A percentile compares a stretch with the other conserved stretches of the same genome.
phyloP scores from a whole-genome alignment of 2,797 vertebrate genomes.

The Danio jaintianensis region DNA sequence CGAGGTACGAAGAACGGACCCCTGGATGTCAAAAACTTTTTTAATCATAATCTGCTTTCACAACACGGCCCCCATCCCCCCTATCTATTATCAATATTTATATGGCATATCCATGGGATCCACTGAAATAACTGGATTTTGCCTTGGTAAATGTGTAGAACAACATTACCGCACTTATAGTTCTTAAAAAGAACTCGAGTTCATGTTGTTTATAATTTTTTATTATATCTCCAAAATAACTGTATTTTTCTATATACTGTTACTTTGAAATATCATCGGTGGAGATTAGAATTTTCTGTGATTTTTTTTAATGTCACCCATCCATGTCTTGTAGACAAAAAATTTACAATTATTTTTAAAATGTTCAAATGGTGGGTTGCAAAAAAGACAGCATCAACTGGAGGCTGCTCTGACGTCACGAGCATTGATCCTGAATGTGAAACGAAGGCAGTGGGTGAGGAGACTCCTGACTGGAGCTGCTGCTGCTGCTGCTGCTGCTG shows the following conservation, averaged over 20 bases:
- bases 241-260: not conserved
- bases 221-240: not conserved
- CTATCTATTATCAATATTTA: too few relatives aligned
- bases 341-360: not conserved
- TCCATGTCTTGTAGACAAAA: not conserved
- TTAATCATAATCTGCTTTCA: too few relatives aligned
- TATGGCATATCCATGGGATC: not conserved
- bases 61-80: too few relatives aligned
- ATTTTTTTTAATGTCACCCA: slow-evolving; percentile 15
- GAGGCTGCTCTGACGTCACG: slow-evolving; percentile 55
- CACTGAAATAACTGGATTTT: not conserved
- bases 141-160: too few relatives aligned
- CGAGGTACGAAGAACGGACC: too few relatives aligned
- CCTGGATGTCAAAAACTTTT: too few relatives aligned
- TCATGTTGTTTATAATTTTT: not conserved
- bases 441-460: slow-evolving; percentile 50
- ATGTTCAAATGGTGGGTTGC: slow-evolving; percentile 51
- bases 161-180: not conserved
- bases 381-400: slow-evolving; percentile 49
- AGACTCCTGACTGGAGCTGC: slow-evolving; percentile 29
- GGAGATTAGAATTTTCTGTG: not conserved
- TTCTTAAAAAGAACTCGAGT: not conserved
- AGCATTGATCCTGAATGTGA: slow-evolving; percentile 57
- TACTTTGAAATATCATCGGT: not conserved
- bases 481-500: slow-evolving; percentile 25